phyloP scores from a whole-genome alignment of 2,888 invertebrate genomes.

The Cosmia pyralina region DNA sequence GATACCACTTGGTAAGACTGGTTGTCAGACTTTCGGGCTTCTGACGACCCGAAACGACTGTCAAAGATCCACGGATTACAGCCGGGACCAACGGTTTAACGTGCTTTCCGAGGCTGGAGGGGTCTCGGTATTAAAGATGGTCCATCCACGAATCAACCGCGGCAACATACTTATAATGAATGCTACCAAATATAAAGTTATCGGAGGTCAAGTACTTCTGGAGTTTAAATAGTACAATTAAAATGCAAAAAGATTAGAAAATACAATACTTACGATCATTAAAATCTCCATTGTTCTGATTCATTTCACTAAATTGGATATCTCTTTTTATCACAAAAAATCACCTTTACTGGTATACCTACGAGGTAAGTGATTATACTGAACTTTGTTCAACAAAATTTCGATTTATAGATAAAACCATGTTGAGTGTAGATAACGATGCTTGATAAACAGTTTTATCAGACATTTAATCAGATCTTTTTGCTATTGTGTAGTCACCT shows the following conservation, averaged over 20 bases:
- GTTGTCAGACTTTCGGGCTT: too few relatives aligned
- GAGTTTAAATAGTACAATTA: background rate
- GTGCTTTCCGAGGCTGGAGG: too few relatives aligned
- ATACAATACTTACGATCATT: conserved; percentile 30
- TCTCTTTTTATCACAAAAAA: conserved; percentile 29
- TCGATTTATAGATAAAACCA: conserved; percentile 49
- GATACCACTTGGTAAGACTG: too few relatives aligned
- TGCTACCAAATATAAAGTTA: too few relatives aligned
- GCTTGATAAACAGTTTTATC: conserved; percentile 40
- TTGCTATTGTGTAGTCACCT: conserved; percentile 9
- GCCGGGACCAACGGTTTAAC: too few relatives aligned
- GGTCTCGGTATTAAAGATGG: too few relatives aligned
- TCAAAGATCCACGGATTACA: too few relatives aligned
- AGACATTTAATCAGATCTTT: conserved; percentile 17
- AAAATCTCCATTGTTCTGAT: conserved; percentile 25
- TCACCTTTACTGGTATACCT: conserved; percentile 8
- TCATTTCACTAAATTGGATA: conserved; percentile 36
- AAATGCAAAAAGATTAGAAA: background rate
- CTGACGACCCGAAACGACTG: too few relatives aligned
- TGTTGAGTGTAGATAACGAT: conserved; percentile 23
- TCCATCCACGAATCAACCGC: too few relatives aligned
- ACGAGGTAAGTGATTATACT: conserved; percentile 31
- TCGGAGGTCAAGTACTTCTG: background rate
- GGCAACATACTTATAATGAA: background rate
- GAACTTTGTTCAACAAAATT: conserved; percentile 20